Base-by-base conservation (phyloP, 2,888 invertebrate genomes). In the Enchytraeus crypticus region DNA sequence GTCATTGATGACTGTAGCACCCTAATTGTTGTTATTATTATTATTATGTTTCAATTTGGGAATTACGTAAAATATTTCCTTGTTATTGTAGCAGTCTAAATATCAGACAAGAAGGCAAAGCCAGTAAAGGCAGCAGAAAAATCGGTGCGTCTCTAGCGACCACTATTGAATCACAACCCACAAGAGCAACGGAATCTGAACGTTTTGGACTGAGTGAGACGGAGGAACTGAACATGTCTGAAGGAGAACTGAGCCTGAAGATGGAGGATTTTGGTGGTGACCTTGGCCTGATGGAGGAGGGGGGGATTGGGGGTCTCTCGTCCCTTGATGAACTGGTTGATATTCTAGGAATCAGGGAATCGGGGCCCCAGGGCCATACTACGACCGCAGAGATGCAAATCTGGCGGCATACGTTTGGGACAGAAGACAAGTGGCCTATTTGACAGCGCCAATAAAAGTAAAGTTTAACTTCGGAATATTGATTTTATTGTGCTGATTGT, bases 351-450 rank as follows among this genome's bases (percentile, higher is more conserved):
- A 54, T 38, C 26, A 27, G 54, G 26, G 23, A 54, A n/a, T 21
- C 3, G 1, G 23, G 21, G 5, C 23, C 33, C 14, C 14, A n/a
- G 27, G 23, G 33, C 2, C 11, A 11, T 18, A 38, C 8, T 38
- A 18, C 38, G 11, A 18, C 38, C 38, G 23, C 34, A 2, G 38
- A 54, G 11, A 18, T 23, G 18, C 33, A 21, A n/a, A 23, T 38
- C 26, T 4, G 2, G 5, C 23, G 18, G 21, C 26, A 23, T 3
- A 60, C 54, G 14, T 60, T 60, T 33, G 54, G 23, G 29, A 43
- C 45, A 30, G 60, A 60, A 60, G 60, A 60, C 33, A 27, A 46
- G 60, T 60, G 60, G 60, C 60, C 60, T 60, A 60, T 60, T 60
- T 60, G 54, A 60, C 60, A 26, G 23, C 47, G 21, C 27, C 5